phyloP scores from a whole-genome alignment of 2,113 vertebrate genomes.

The Pygoscelis antarcticus region DNA sequence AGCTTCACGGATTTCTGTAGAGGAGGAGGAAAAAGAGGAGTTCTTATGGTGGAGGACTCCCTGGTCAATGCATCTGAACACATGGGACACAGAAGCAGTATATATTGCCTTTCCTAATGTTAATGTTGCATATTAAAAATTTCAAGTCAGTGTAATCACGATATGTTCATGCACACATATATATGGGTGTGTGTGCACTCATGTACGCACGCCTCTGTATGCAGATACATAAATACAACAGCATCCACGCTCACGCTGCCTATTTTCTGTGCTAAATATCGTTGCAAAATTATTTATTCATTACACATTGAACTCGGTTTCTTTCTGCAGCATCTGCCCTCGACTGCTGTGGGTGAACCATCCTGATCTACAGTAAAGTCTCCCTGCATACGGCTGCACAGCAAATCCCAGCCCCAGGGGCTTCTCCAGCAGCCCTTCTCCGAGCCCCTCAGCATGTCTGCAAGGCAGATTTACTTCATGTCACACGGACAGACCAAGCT shows the following conservation, averaged over 20 bases:
- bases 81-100: neutral
- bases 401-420: neutral
- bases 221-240: neutral
- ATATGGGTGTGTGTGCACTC: rapidly evolving
- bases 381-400: rapidly evolving
- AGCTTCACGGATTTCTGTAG: conserved; percentile 94
- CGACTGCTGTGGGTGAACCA: neutral
- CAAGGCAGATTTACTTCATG: neutral
- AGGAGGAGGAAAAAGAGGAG: conserved; percentile 45
- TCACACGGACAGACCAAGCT: neutral
- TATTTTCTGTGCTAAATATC: neutral
- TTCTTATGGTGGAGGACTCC: neutral
- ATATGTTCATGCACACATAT: rapidly evolving
- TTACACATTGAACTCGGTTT: neutral
- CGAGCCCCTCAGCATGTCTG: neutral
- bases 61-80: neutral
- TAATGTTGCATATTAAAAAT: neutral
- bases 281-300: neutral
- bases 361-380: neutral
- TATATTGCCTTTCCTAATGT: neutral
- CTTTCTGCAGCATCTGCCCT: neutral
- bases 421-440: neutral
- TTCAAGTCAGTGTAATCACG: neutral
- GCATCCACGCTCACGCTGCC: neutral
- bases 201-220: neutral